Evolutionary conservation across 2,113 vertebrate species (phyloP), one percentile per base, ranked within the genome.

Genomic region (Motacilla alba): DNA sequence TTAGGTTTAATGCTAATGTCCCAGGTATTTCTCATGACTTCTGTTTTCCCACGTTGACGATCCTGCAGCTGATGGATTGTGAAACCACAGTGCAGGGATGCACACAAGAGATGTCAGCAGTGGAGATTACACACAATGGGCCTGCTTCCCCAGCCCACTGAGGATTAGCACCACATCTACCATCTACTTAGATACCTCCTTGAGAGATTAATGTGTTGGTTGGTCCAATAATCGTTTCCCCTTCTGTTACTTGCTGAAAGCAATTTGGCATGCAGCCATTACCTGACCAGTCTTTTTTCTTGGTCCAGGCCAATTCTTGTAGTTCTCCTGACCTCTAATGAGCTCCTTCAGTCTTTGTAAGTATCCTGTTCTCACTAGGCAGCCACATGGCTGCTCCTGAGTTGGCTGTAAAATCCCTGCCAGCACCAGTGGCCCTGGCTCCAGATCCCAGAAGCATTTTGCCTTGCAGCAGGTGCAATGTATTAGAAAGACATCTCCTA

Each of bases 131-230:
- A 90, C 22, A 59, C 39, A 13, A 30, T 1, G 8, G 41, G 37
- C n/a, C 95, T 89, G 87, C 35, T 79, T 95, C 11, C n/a, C 72
- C 70, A 89, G 67, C 75, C 87, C 91, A 59, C 84, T 77, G 44
- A 77, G 78, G 81, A 96, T 93, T 96, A 95, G 77, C 87, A 90
- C 94, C 84, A 93, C 95, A 95, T 78, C 91, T 89, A 90, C 87
- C 44, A 62, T 89, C 70, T 85, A 79, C 70, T 83, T 72, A 83
- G 78, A 66, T 82, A 60, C 39, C 78, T 91, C 47, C 82, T 87
- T 77, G 46, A 95, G 81, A 94, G 75, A 89, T 76, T 94, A 75
- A 93, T 87, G 73, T 1, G 2, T 69, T 79, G 62, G 53, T 83
- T 95, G 78, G 23, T 70, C 84, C 67, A 83, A 37, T 69, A 69